Base-by-base conservation (phyloP, 2,888 invertebrate species). In the Eudiplozoon nipponicum region DNA sequence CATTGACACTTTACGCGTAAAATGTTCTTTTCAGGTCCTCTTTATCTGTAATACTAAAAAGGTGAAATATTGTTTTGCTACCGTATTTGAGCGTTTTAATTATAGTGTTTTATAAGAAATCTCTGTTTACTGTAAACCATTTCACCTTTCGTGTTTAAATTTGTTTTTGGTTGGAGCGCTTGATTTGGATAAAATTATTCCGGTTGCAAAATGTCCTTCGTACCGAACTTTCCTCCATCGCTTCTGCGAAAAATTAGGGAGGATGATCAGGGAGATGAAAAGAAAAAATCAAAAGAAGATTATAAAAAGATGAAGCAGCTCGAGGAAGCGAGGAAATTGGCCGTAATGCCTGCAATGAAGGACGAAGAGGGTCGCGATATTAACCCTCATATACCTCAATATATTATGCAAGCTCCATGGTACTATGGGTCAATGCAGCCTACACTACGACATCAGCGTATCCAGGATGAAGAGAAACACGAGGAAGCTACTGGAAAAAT, bases 341-440 rank as follows among this genome's bases (percentile, higher is more conserved):
- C 80, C 53, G 78, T 78, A 50, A 78, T 77, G 2, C 80, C 80
- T 11, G 80, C 80, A 46, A 77, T 77, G 49, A 66, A 68, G n/a
- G 70, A 70, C 54, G 70, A 70, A 51, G 63, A 68, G 61, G 75
- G 78, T 48, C 74, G 56, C 39, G 94, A 94, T 54, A 94, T 98
- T 48, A 94, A 94, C 62, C 94, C 94, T 0, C 94, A 98, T 54
- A 94, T 98, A 52, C 94, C 94, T 0, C 90, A 98, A 60, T 98
- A 98, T 54, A 98, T 98, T 52, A 76, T 86, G 49, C 60, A 62
- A 48, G 81, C 81, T 0, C 90, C 90, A 0, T 90, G 86, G 86
- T 90, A 90, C 59, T 84, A 80, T 59, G 80, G 80, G 4, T 69
- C 81, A 0, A 62, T 52, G 35, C 77, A 80, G 0, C 86, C 94